Percentiles rank a stretch among this genome's conserved stretches.
Conservation (phyloP, 2,888 invertebrate genomes). For the Gymnosoma rotundatum region DNA sequence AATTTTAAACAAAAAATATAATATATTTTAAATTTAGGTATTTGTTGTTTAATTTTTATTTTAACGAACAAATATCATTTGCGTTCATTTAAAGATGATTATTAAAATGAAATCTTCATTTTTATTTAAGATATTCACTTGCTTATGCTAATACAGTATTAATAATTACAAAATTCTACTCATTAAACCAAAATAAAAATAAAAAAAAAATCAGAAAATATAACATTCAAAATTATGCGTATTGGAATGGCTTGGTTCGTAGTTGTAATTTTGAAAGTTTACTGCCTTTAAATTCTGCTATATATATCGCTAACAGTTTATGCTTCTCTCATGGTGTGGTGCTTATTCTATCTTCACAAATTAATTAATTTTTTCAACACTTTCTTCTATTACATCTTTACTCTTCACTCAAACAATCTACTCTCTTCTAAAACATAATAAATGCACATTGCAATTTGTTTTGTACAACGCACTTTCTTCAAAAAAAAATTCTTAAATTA, state of each 20-base stretch:
- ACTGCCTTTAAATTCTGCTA: slow-evolving; percentile 54
- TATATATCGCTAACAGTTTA: slow-evolving; percentile 40
- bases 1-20: too few relatives aligned
- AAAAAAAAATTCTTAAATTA: slow-evolving; percentile 42
- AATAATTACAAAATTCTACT: slow-evolving; percentile 1
- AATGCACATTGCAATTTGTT: slow-evolving; percentile 46
- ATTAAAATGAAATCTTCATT: too few relatives aligned
- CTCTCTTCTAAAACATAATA: slow-evolving; percentile 37
- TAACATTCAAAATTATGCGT: slow-evolving; percentile 61
- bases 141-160: not conserved
- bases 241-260: slow-evolving; percentile 69
- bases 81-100: too few relatives aligned
- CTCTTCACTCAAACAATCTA: slow-evolving; percentile 25
- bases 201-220: slow-evolving; percentile 27
- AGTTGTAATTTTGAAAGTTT: slow-evolving; percentile 43
- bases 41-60: too few relatives aligned
- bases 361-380: slow-evolving; percentile 42
- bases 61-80: too few relatives aligned
- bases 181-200: not conserved
- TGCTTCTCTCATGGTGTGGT: slow-evolving; percentile 63
- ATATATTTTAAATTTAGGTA: too few relatives aligned
- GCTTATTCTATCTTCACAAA: slow-evolving; percentile 56
- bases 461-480: slow-evolving; percentile 15
- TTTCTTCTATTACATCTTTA: slow-evolving; percentile 44
- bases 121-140: slow-evolving; percentile 6